Evolutionary conservation across 2,797 vertebrate genomes (phyloP), one percentile per base, ranked within the genome.

Genomic region (Lepus oiostolus): DNA sequence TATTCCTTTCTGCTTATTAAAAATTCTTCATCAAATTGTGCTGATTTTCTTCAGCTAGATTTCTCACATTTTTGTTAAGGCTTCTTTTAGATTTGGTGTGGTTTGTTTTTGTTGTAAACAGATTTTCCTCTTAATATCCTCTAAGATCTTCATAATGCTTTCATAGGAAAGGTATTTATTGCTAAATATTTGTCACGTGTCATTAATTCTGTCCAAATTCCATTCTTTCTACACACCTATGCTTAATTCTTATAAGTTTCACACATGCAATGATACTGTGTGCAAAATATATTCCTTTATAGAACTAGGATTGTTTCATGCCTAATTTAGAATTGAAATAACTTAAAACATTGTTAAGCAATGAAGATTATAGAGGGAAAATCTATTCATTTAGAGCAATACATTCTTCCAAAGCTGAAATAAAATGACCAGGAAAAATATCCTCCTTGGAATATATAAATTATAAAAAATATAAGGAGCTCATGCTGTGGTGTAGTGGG

Each of bases 291-390:
- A 2, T 84, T 90, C 28, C 77, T 74, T 75, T 38, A 81, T 30
- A 85, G n/a, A 80, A 22, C 32, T 50, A 85, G 2, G 9, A 72
- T 82, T 77, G 22, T 26, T 65, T 72, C 14, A 58, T 86, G 13
- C 17, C 71, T 83, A 54, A 32, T 10, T 80, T n/a, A 86, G 28
- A 89, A 63, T 17, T 68, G 28, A 8, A 88, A 88, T 47, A 47
- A 42, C 5, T 79, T 62, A 32, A 80, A 90, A 71, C 26, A 80
- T 87, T 68, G 85, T 89, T 84, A 93, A 88, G 68, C 14, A 71
- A 54, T 84, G 75, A 88, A 50, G 10, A 0, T 54, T 62, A 42
- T 16, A 63, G 32, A 35, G 17, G 5, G 13, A 74, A 90, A 60
- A 88, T 24, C 16, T 83, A 17, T 87, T 83, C 62, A 86, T 50